Base-by-base conservation (phyloP, 2,888 invertebrate genomes). In the Sycophila texana region DNA sequence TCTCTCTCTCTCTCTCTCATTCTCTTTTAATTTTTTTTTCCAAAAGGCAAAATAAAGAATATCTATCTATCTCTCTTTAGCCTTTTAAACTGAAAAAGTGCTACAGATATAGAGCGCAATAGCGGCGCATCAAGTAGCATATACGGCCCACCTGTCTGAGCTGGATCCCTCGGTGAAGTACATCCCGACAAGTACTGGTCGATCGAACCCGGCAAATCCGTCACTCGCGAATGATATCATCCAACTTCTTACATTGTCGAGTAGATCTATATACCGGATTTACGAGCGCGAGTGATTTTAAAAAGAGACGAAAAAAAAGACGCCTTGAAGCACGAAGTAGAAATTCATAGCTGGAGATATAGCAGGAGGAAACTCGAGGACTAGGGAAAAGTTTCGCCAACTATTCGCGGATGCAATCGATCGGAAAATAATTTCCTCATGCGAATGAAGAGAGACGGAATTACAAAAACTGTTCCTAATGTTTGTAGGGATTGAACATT, bases 121-220 rank as follows among this genome's bases (percentile, higher is more conserved):
- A 3, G 26, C 26, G 26, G 26, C n/a, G n/a, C n/a, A n/a, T n/a
- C n/a, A n/a, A n/a, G n/a, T n/a, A n/a, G n/a, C 26, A 26, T 22
- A 14, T 14, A 22, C 51, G 7, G 67, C 67, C 67, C 51, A 67
- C 67, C 67, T 51, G 51, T 67, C 67, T 51, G 67, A 67, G 67
- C 53, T 22, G 14, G 49, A 4, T 2, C 53, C 7, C 53, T 1
- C 26, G 53, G n/a, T 67, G 67, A 53, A 53, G 22, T 67, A 55
- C 53, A 26, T 67, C 30, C n/a, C 22, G 53, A 30, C 22, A 53
- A 67, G 67, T 53, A 26, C 47, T 12, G 26, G 20, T 51, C 51
- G 51, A 67, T 67, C 53, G 53, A 55, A 67, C 16, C 26, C 67
- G 53, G 55, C 26, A 67, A 26, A 67, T 67, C 53, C 22, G 53